Percentiles rank a stretch among this genome's conserved stretches.
These are phyloP conservation scores for Temnothorax unifasciatus DNA, from an alignment of 2,888 invertebrate genomes.

Conservation along the genomic window DNA sequence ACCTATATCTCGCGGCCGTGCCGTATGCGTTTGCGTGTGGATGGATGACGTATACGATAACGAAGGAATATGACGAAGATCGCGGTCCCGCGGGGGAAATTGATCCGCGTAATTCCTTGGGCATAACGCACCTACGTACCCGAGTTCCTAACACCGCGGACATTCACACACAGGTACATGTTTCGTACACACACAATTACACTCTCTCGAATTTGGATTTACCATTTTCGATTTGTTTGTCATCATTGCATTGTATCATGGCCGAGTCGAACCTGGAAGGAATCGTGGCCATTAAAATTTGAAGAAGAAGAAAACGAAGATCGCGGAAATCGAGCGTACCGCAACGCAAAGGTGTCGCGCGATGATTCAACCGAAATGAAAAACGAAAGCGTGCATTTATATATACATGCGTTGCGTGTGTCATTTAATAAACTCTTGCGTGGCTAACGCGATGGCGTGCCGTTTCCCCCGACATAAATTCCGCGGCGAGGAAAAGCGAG, in stretches of 20 bases:
- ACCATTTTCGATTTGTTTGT: too few species aligned
- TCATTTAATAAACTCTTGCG: conserved; percentile 51
- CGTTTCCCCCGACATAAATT: conserved; percentile 47
- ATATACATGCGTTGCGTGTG: background rate
- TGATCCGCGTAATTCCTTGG: too few species aligned
- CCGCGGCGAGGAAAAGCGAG: conserved; percentile 11
- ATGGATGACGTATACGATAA: conserved; percentile 6
- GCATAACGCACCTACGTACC: too few species aligned
- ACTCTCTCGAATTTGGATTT: too few species aligned
- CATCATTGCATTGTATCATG: too few species aligned
- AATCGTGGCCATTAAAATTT: too few species aligned
- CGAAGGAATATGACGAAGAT: conserved; percentile 19
- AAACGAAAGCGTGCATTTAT: conserved; percentile 14
- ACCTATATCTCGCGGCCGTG: background rate
- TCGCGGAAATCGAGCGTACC: conserved; percentile 13
- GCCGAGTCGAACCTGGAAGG: too few species aligned
- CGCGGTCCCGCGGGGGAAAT: too few species aligned
- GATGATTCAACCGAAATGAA: conserved; percentile 31
- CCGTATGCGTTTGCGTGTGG: background rate
- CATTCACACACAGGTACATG: too few species aligned
- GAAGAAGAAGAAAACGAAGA: background rate
- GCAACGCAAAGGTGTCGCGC: background rate
- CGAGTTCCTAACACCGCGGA: too few species aligned
- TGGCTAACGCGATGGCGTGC: conserved; percentile 49
- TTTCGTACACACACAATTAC: too few species aligned